Base-by-base conservation (phyloP, 2,797 vertebrate species). In the Tragelaphus oryx region DNA sequence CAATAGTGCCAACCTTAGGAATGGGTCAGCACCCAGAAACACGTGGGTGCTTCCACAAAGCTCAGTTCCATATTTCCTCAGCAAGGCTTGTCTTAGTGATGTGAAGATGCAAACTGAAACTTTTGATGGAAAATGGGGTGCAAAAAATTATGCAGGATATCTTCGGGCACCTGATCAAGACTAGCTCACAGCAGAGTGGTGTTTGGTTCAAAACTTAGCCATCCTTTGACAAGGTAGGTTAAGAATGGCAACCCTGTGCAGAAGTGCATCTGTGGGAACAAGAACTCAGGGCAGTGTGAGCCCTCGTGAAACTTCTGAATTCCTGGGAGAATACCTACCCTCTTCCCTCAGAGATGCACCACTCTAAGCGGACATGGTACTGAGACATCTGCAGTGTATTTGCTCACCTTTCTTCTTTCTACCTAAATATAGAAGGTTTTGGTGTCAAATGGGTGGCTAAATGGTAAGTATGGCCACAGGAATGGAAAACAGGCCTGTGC, bases 231-330 rank as follows among this genome's bases (percentile, higher is more conserved):
- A 92, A 65, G 24, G 28, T 28, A 59, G 8, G 6, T 91, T 82
- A 86, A 55, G 82, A 79, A 91, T 44, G 46, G 11, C 5, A 82
- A 18, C 41, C 6, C 8, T 44, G 3, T 83, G 57, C 2, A n/a
- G 82, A 89, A 37, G 8, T 20, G 2, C 12, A 28, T 8, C 17
- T 57, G 12, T 48, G 37, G 14, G 13, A 50, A 87, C 5, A 37
- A 26, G 37, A 44, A 8, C 0, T 1, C 54, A 60, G 41, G 0
- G 9, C 14, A 33, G 24, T 0, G 2, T 9, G 6, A n/a, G 16
- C 13, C 71, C 24, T 74, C 0, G 0, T 2, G 5, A 71, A 52
- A 59, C 33, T 76, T 50, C 12, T 13, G 13, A 48, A 80, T 22
- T 48, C 68, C 18, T 24, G 54, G 2, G 11, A 78, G 7, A 28